Evolutionary conservation across 2,113 vertebrate genomes (phyloP).

Genomic region (Megatriorchis doriae): DNA sequence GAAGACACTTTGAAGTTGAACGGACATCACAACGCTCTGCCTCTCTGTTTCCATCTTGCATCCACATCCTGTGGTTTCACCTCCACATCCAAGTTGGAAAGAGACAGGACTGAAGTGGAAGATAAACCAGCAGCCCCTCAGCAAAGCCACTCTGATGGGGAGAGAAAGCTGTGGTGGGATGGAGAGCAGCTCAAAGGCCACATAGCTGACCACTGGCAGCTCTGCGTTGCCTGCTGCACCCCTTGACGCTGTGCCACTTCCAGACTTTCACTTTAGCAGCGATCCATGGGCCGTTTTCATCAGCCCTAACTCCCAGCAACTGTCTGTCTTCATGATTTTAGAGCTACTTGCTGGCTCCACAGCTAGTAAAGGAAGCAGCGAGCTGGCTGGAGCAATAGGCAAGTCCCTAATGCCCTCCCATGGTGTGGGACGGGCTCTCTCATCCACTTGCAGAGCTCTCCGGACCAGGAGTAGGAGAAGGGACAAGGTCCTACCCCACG

Average conservation of each 20-base stretch:
- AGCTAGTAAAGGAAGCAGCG: neutral
- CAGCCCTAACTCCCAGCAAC: neutral
- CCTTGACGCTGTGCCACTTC: neutral
- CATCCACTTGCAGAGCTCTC: neutral
- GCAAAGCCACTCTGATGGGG: neutral
- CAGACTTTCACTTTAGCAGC: neutral
- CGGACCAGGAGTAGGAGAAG: neutral
- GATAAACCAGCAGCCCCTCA: neutral
- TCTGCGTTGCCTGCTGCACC: neutral
- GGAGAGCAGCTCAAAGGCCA: neutral
- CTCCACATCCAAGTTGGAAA: neutral
- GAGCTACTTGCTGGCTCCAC: neutral
- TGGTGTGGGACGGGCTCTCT: neutral
- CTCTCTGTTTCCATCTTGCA: neutral
- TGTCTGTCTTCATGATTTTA: neutral
- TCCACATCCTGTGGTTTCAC: neutral
- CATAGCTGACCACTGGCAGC: rapidly evolving
- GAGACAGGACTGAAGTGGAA: neutral
- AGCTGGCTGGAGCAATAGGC: neutral
- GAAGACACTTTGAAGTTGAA: neutral
- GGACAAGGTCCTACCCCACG: neutral
- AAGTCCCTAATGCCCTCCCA: neutral
- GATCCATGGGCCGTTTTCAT: neutral
- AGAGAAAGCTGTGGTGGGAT: neutral
- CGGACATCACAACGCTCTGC: neutral